Evolutionary conservation across 1,140 invertebrate species (phyloP).

Genomic region (Psix sp.): DNA sequence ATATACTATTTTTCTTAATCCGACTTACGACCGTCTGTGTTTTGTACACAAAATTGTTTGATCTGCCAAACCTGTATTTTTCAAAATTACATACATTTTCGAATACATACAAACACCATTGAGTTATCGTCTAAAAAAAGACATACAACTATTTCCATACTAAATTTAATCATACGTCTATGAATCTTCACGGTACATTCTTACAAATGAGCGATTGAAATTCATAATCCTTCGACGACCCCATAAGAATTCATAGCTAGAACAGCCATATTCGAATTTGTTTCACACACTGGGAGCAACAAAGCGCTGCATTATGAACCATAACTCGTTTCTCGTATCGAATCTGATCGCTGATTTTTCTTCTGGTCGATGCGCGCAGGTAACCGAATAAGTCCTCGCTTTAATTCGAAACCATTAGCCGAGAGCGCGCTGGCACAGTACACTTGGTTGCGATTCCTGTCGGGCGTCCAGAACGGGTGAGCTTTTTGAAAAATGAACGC

Average conservation of each 20-base stretch:
- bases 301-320: slow-evolving; percentile 40
- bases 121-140: too few species aligned
- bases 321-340: slow-evolving; percentile 42
- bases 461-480: slow-evolving; percentile 58
- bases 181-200: too few species aligned
- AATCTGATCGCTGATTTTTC: slow-evolving; percentile 50
- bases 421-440: slow-evolving; percentile 36
- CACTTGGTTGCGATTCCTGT: slow-evolving; percentile 61
- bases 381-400: slow-evolving; percentile 59
- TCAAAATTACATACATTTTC: too few species aligned
- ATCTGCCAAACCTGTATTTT: too few species aligned
- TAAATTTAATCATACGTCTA: too few species aligned
- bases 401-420: slow-evolving; percentile 67
- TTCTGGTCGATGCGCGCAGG: slow-evolving; percentile 30
- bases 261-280: slow-evolving; percentile 22
- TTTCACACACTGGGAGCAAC: slow-evolving; percentile 30
- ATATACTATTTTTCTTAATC: background rate
- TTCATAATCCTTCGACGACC: slow-evolving; percentile 11
- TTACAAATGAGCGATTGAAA: slow-evolving; percentile 5
- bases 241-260: slow-evolving; percentile 37
- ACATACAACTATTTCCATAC: too few species aligned
- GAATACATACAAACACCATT: too few species aligned
- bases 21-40: background rate
- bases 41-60: background rate
- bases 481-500: slow-evolving; percentile 68